Evolutionary conservation across 2,113 vertebrate genomes (phyloP).

Genomic region (Ariopsis seemanni): DNA sequence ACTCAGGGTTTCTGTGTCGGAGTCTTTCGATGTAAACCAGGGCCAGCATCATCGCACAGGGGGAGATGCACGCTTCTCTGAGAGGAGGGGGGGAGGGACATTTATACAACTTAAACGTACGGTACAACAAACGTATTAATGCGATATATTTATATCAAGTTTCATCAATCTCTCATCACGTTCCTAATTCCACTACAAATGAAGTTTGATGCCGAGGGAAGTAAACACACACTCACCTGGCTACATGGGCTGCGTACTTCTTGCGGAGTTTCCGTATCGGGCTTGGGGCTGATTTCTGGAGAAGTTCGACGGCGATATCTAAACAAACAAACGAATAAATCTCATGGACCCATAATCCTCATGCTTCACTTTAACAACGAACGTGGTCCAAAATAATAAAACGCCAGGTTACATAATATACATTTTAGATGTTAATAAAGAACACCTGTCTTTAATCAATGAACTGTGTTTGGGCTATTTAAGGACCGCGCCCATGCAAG

Average conservation of each 20-base stretch:
- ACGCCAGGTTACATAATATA: not conserved
- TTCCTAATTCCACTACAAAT: not conserved
- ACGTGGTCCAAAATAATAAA: not conserved
- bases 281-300: constrained; percentile 96
- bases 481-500: too few species aligned
- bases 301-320: constrained; percentile 97
- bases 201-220: not conserved
- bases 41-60: constrained; percentile 98
- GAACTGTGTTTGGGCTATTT: too few species aligned
- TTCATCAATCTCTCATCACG: not conserved
- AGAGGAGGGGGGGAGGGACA: rapidly evolving
- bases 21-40: constrained; percentile 97
- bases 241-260: constrained; percentile 92
- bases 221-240: constrained; percentile 77
- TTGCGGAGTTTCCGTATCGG: constrained; percentile 93
- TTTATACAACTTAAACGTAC: not conserved
- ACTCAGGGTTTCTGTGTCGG: constrained; percentile 93
- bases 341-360: too few species aligned
- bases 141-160: not conserved
- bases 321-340: not conserved
- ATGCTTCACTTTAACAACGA: not conserved
- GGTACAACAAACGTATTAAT: not conserved
- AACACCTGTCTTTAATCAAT: too few species aligned
- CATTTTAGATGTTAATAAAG: too few species aligned
- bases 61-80: constrained; percentile 96